Percentiles rank a stretch among this genome's conserved stretches.
Conservation (phyloP, 30 jellyfish, hydroid and myxozoan genomes). For the Turritopsis rubra region DNA sequence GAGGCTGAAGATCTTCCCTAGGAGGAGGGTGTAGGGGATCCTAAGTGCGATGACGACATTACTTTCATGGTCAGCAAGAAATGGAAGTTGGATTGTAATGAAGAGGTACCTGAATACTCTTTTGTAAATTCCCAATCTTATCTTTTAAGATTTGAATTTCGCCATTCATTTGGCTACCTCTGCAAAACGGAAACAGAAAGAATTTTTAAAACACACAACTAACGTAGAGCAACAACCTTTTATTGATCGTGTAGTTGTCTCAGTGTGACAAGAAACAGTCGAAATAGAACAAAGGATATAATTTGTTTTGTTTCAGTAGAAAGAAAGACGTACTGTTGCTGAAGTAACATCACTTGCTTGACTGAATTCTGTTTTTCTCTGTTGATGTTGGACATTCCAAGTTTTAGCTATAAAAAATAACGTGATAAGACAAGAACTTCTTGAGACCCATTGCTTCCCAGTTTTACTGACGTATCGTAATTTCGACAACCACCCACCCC, state of each 20-base stretch:
- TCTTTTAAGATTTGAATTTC: conserved; percentile 11
- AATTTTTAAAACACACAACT: no score
- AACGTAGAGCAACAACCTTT: neutral
- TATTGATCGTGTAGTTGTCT: no score
- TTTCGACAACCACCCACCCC: no score
- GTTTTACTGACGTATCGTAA: no score
- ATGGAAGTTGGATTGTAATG: neutral
- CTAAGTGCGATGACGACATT: no score
- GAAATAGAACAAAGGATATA: no score
- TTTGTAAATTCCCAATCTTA: neutral
- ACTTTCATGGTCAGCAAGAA: no score
- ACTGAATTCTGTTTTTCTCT: conserved; percentile 15
- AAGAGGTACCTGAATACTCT: neutral
- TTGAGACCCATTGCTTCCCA: no score
- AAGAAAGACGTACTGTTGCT: conserved; percentile 22
- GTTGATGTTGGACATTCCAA: conserved; percentile 12
- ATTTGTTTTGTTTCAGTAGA: no score
- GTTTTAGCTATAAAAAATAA: neutral
- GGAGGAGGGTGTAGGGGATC: no score
- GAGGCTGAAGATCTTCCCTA: no score
- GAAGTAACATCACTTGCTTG: neutral
- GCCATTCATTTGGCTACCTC: neutral
- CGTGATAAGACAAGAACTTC: neutral
- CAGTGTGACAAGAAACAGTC: no score
- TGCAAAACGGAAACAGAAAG: neutral